phyloP scores from a whole-genome alignment of 2,113 vertebrate genomes.

The Monopterus albus region DNA sequence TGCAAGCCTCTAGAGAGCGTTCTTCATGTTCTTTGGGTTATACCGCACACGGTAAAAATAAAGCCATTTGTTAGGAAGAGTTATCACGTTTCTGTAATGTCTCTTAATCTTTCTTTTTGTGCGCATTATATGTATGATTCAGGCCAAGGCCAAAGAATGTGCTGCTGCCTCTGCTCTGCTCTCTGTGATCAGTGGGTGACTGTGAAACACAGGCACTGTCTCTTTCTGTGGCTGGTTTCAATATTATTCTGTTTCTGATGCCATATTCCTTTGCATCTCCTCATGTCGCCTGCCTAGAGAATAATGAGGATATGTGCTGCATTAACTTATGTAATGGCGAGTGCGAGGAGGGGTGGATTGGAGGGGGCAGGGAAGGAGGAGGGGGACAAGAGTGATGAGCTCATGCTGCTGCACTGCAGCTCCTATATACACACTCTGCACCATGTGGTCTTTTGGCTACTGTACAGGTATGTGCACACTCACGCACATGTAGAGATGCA shows the following conservation, averaged over 20 bases:
- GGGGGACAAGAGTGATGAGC: constrained; percentile 74
- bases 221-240: constrained; percentile 1
- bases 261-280: constrained; percentile 67
- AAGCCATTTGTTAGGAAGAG: constrained; percentile 2
- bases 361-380: constrained; percentile 23
- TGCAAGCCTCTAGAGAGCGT: constrained; percentile 18
- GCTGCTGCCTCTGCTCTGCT: constrained; percentile 18
- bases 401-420: constrained; percentile 83
- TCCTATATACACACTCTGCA: constrained; percentile 61
- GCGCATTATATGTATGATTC: constrained; percentile 16
- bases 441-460: constrained; percentile 44
- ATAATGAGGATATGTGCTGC: constrained; percentile 78
- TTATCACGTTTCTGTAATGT: neutral
- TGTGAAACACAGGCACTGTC: constrained; percentile 8
- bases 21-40: constrained; percentile 31
- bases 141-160: constrained; percentile 1
- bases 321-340: constrained; percentile 81
- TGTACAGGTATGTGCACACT: constrained; percentile 27
- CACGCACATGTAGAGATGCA: constrained; percentile 22
- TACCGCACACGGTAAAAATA: constrained; percentile 3
- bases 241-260: constrained; percentile 58
- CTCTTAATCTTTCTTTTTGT: neutral
- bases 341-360: constrained; percentile 35
- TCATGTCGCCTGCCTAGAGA: constrained; percentile 52
- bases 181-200: constrained; percentile 20